phyloP scores from a whole-genome alignment of 2,888 invertebrate species.

The Catocala fraxini region DNA sequence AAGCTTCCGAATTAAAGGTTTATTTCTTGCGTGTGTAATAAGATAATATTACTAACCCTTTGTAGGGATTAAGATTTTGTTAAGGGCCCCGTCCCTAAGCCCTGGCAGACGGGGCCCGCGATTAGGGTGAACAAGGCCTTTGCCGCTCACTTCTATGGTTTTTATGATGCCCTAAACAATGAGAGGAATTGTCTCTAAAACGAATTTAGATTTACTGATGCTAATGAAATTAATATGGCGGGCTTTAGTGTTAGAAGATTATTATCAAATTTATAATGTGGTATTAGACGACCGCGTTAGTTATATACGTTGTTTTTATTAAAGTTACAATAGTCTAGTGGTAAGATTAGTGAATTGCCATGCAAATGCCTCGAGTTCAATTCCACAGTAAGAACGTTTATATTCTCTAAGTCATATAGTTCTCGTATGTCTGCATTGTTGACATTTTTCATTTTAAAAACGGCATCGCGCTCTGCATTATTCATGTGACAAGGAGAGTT shows the following conservation, averaged over 20 bases:
- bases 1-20: constrained; percentile 77
- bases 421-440: too few relatives aligned
- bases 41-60: constrained; percentile 87
- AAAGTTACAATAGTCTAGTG: neutral
- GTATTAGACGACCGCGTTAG: constrained; percentile 8
- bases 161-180: constrained; percentile 74
- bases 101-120: constrained; percentile 76
- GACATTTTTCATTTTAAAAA: too few relatives aligned
- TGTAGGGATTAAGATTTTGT: constrained; percentile 87
- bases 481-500: too few relatives aligned
- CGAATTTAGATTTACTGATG: constrained; percentile 47
- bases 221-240: constrained; percentile 51
- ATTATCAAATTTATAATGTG: constrained; percentile 29
- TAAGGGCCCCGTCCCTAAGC: constrained; percentile 81
- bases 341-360: neutral
- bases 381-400: too few relatives aligned
- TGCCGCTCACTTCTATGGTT: constrained; percentile 78
- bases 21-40: constrained; percentile 84
- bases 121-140: constrained; percentile 69
- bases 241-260: constrained; percentile 32
- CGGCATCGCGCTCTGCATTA: too few relatives aligned
- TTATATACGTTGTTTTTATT: constrained; percentile 8
- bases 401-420: too few relatives aligned
- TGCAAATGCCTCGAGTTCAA: too few relatives aligned
- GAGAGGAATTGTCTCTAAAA: constrained; percentile 53